Evolutionary conservation across 2,888 invertebrate genomes (phyloP).

Genomic region (Ichneumoninae sp.): DNA sequence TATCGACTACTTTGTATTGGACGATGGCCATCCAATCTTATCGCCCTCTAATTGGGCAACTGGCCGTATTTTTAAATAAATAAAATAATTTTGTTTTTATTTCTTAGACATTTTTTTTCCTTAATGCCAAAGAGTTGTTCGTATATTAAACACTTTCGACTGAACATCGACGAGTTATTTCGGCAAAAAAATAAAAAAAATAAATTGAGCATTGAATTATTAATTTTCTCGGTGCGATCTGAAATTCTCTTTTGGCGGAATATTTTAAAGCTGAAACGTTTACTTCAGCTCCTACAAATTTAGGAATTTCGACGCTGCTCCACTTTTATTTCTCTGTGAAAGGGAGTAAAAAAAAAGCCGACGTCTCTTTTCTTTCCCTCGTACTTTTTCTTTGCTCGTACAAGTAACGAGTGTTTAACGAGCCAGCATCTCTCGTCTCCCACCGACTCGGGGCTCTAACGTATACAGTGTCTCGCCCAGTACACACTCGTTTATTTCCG

Average conservation of each 20-base stretch:
- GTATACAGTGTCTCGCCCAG: conserved; percentile 31
- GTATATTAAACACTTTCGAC: too few relatives aligned
- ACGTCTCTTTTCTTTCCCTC: not conserved
- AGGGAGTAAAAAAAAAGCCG: conserved; percentile 22
- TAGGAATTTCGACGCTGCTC: conserved; percentile 3
- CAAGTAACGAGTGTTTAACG: conserved; percentile 65
- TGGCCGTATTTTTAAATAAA: too few relatives aligned
- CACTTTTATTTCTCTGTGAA: conserved; percentile 28
- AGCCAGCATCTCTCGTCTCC: conserved; percentile 58
- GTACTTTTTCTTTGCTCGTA: conserved; percentile 23
- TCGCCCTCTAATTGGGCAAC: too few relatives aligned
- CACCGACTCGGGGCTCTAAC: conserved; percentile 29
- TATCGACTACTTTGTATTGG: too few relatives aligned
- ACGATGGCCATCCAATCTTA: too few relatives aligned
- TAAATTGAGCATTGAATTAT: not conserved
- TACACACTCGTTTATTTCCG: conserved; percentile 26
- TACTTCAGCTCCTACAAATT: conserved; percentile 12
- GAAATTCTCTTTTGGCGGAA: not conserved
- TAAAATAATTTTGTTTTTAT: not conserved
- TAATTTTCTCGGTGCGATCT: not conserved
- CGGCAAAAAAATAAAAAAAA: not conserved
- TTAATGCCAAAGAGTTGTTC: too few relatives aligned
- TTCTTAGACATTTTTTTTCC: not conserved
- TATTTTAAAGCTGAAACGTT: not conserved
- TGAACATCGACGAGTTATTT: not conserved